A percentile compares a stretch with the other conserved stretches of the same genome.
These are phyloP conservation scores for Nomada flava DNA, from an alignment of 2,888 invertebrate species.

Conservation along the genomic window DNA sequence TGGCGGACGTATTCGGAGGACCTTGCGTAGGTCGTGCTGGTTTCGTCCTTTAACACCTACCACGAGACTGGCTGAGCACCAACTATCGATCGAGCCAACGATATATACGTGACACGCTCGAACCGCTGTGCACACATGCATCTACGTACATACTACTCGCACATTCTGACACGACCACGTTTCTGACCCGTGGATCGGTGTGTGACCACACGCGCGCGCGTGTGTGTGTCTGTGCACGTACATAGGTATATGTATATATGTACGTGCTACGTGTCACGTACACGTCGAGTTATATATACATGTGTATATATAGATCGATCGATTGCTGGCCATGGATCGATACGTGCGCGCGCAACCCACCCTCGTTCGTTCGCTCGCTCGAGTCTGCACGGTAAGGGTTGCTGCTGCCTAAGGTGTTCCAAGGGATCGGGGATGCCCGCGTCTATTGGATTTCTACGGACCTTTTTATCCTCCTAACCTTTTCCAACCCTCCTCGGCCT, in stretches of 20 bases:
- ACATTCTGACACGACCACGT: slow-evolving; percentile 28
- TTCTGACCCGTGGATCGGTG: slow-evolving; percentile 38
- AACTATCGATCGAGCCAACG: slow-evolving; percentile 64
- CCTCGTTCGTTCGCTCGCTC: slow-evolving; percentile 39
- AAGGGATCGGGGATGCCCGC: slow-evolving; percentile 41
- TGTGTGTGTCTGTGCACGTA: slow-evolving; percentile 24
- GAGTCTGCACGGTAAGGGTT: slow-evolving; percentile 52
- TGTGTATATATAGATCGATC: slow-evolving; percentile 68
- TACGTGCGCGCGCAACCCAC: slow-evolving; percentile 66
- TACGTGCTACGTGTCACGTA: slow-evolving; percentile 19
- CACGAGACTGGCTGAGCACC: slow-evolving; percentile 62
- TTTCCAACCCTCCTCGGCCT: neutral
- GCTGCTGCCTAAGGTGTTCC: slow-evolving; percentile 57
- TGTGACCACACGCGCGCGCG: neutral
- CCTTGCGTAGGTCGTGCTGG: slow-evolving; percentile 51
- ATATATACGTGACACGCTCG: slow-evolving; percentile 62
- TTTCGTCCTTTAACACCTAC: slow-evolving; percentile 64
- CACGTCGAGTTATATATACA: slow-evolving; percentile 25
- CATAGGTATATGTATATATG: neutral
- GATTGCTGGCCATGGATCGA: slow-evolving; percentile 67
- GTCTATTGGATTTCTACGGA: slow-evolving; percentile 60
- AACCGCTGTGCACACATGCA: slow-evolving; percentile 29
- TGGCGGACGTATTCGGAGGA: slow-evolving; percentile 43
- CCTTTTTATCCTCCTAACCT: slow-evolving; percentile 27
- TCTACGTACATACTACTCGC: neutral